Percentiles rank a stretch among this genome's conserved stretches.
Conservation (phyloP, 2,797 vertebrate genomes). For the Sebastes iracundus region DNA sequence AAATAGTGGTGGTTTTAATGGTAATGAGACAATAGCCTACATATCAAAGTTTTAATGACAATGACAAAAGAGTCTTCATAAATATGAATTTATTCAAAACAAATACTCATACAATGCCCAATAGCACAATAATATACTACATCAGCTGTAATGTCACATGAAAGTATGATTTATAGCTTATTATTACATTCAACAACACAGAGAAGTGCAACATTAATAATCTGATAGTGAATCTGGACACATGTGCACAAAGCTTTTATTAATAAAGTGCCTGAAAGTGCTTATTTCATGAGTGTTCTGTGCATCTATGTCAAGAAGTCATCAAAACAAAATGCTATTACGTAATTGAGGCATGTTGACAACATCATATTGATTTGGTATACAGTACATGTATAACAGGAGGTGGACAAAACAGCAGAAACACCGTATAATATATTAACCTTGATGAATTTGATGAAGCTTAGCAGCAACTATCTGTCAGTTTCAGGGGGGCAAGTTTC, state of each 20-base stretch:
- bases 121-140: background rate
- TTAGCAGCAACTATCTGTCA: background rate
- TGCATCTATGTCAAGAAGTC: background rate
- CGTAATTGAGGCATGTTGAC: background rate
- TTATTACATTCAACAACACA: background rate
- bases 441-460: background rate
- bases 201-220: background rate
- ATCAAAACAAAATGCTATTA: background rate
- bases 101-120: background rate
- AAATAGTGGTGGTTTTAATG: background rate
- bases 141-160: background rate
- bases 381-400: background rate
- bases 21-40: background rate
- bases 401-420: background rate
- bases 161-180: slow-evolving; percentile 6
- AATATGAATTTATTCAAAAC: slow-evolving; percentile 39
- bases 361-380: background rate
- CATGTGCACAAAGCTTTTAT: background rate
- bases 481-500: background rate
- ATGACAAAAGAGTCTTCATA: background rate
- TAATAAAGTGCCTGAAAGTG: slow-evolving; percentile 39
- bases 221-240: background rate
- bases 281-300: background rate
- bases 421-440: background rate
- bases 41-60: background rate